phyloP scores from a whole-genome alignment of 2,888 invertebrate genomes.

The Barypeithes pellucidus region DNA sequence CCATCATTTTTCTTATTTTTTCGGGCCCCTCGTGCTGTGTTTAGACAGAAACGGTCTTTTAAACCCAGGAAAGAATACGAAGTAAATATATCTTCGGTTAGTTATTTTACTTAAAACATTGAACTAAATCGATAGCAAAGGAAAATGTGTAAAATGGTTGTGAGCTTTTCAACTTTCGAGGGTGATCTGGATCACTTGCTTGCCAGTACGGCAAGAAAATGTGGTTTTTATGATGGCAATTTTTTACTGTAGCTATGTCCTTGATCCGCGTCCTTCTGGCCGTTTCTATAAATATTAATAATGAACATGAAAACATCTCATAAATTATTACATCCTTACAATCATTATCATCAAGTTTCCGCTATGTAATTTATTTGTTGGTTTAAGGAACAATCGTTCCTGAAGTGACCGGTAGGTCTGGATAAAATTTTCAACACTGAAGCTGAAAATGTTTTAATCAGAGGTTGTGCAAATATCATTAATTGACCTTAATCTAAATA shows the following conservation, averaged over 20 bases:
- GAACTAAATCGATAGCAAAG: constrained; percentile 4
- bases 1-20: constrained; percentile 39
- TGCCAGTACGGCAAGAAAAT: background rate
- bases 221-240: background rate
- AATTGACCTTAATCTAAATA: constrained; percentile 14
- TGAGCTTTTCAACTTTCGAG: background rate
- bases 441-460: background rate
- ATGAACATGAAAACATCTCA: too few relatives aligned
- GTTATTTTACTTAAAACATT: constrained; percentile 7
- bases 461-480: constrained; percentile 1
- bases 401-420: background rate
- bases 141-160: background rate
- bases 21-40: constrained; percentile 17
- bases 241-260: background rate
- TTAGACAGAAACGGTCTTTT: constrained; percentile 33
- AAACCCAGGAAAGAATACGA: constrained; percentile 22
- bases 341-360: too few relatives aligned
- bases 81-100: constrained; percentile 15
- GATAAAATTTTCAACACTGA: too few relatives aligned
- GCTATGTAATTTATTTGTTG: too few relatives aligned
- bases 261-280: too few relatives aligned
- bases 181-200: background rate
- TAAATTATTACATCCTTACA: too few relatives aligned
- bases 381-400: too few relatives aligned
- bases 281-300: too few relatives aligned